phyloP scores from a whole-genome alignment of 2,797 vertebrate species.

The Sebastes melanostomus region DNA sequence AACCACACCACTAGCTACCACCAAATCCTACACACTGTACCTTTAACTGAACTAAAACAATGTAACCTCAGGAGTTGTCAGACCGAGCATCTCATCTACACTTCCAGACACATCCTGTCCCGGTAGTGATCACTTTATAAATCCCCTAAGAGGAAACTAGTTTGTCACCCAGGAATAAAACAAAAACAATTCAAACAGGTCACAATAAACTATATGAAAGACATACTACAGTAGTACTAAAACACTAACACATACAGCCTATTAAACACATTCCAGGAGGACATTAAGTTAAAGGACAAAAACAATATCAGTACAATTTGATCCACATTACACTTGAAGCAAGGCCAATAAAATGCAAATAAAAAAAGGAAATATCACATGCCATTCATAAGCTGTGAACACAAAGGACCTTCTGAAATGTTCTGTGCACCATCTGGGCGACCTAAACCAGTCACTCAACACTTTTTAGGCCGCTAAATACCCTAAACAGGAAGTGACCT shows the following conservation, averaged over 20 bases:
- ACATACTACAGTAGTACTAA: not conserved
- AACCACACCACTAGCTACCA: too few relatives aligned
- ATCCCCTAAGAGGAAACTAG: not conserved
- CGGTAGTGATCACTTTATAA: not conserved
- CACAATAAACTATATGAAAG: not conserved
- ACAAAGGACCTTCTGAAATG: not conserved
- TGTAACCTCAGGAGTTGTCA: not conserved
- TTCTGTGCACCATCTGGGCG: not conserved
- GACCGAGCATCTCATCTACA: not conserved
- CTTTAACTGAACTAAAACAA: not conserved
- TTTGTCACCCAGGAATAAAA: not conserved
- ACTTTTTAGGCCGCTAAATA: not conserved
- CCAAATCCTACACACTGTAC: too few relatives aligned
- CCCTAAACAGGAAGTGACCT: conserved; percentile 3
- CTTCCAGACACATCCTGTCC: not conserved
- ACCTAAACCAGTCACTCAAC: not conserved
- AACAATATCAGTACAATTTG: not conserved
- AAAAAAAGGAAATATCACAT: not conserved
- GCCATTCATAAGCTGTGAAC: not conserved
- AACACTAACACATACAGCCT: not conserved
- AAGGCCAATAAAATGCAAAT: not conserved
- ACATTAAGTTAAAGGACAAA: not conserved
- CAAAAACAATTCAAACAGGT: not conserved
- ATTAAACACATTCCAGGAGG: not conserved
- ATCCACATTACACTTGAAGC: not conserved